Conservation (phyloP, 2,888 invertebrate species). For the Drosophila conformis region DNA sequence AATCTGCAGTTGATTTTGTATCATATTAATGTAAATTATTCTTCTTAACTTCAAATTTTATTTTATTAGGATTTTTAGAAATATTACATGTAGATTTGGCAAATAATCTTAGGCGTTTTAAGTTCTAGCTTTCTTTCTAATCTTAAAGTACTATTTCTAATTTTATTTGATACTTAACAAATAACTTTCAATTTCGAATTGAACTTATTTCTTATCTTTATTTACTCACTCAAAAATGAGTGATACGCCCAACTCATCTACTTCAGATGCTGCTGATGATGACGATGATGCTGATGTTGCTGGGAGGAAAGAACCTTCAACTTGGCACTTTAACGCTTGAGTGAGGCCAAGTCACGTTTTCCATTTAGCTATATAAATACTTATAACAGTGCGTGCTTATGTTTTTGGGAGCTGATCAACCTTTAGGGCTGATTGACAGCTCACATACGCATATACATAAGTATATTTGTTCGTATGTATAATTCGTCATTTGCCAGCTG, state of each 20-base stretch:
- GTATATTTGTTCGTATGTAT: not conserved
- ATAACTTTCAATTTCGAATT: not conserved
- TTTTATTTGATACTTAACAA: not conserved
- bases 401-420: conserved; percentile 25
- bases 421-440: conserved; percentile 46
- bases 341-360: conserved; percentile 66
- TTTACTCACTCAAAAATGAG: not conserved
- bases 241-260: not conserved
- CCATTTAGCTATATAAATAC: conserved; percentile 58
- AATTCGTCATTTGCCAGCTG: conserved; percentile 30
- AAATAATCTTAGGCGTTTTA: not conserved
- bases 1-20: not conserved
- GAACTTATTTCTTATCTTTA: not conserved
- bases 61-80: not conserved
- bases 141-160: not conserved
- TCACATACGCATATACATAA: not conserved
- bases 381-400: conserved; percentile 41
- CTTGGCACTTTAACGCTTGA: conserved; percentile 65
- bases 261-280: conserved; percentile 16
- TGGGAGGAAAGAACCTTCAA: conserved; percentile 70
- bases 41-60: not conserved
- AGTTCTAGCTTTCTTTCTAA: not conserved
- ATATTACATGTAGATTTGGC: not conserved
- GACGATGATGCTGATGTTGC: conserved; percentile 25
- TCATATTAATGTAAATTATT: not conserved